Evolutionary conservation across 1,140 invertebrate species (phyloP).

Genomic region (Scaptomyza pallida): DNA sequence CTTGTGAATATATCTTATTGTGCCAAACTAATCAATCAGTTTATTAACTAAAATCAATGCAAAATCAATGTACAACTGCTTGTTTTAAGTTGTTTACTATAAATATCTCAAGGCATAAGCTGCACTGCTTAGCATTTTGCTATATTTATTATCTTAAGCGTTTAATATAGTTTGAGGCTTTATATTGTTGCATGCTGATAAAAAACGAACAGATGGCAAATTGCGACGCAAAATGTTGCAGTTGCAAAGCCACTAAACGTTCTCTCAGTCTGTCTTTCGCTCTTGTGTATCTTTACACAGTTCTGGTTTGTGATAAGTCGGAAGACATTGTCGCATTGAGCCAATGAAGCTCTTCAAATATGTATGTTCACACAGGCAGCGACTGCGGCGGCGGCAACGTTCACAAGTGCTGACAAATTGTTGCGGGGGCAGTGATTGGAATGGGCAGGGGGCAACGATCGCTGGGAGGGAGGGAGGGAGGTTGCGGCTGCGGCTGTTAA

Average conservation of each 20-base stretch:
- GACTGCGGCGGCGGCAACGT: too few relatives aligned
- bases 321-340: conserved; percentile 7
- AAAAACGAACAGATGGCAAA: conserved; percentile 26
- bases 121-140: too few relatives aligned
- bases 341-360: too few relatives aligned
- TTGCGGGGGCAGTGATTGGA: conserved; percentile 29
- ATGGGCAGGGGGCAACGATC: background rate
- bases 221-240: conserved; percentile 43
- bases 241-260: background rate
- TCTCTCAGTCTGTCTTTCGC: background rate
- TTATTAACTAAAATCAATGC: too few relatives aligned
- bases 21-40: too few relatives aligned
- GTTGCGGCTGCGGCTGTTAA: conserved; percentile 12
- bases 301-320: conserved; percentile 25
- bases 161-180: too few relatives aligned
- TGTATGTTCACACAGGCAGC: too few relatives aligned
- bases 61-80: too few relatives aligned
- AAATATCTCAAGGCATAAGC: too few relatives aligned
- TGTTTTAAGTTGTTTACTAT: too few relatives aligned
- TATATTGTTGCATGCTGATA: conserved; percentile 29
- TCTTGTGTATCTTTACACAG: conserved; percentile 6
- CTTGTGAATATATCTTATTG: too few relatives aligned
- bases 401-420: conserved; percentile 49
- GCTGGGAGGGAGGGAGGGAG: background rate
- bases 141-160: too few relatives aligned